These are phyloP conservation scores for Caenorhabditis wallacei DNA, from an alignment of 2,888 invertebrate genomes.

Conservation along the genomic window DNA sequence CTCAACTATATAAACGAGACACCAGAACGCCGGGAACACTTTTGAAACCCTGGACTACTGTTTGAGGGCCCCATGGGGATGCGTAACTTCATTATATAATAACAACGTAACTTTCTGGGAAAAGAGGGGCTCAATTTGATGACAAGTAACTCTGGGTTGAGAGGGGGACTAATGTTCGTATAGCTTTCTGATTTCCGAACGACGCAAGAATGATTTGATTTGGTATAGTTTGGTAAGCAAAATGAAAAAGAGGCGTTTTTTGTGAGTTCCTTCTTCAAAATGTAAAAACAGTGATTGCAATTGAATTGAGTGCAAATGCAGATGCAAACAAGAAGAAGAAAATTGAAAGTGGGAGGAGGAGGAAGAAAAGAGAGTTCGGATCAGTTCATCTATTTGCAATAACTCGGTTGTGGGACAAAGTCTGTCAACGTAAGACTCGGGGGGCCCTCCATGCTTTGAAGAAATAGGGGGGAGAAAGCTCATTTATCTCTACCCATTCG, in stretches of 20 bases:
- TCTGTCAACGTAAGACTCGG: slow-evolving; percentile 26
- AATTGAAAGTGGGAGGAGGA: slow-evolving; percentile 5
- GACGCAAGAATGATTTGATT: slow-evolving; percentile 30
- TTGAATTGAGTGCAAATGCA: slow-evolving; percentile 44
- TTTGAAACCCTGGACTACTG: slow-evolving; percentile 45
- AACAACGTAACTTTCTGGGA: slow-evolving; percentile 45
- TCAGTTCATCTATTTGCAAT: slow-evolving; percentile 40
- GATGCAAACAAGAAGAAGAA: slow-evolving; percentile 14
- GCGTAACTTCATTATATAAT: slow-evolving; percentile 62
- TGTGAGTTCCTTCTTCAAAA: background rate
- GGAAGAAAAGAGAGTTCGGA: slow-evolving; percentile 13
- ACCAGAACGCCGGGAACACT: slow-evolving; percentile 29
- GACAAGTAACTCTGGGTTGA: slow-evolving; percentile 24
- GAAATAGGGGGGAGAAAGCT: slow-evolving; percentile 36
- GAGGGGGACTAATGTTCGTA: slow-evolving; percentile 48
- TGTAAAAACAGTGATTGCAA: slow-evolving; percentile 35
- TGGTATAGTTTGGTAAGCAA: slow-evolving; percentile 6
- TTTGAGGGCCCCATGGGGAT: slow-evolving; percentile 37
- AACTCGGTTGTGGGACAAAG: slow-evolving; percentile 37
- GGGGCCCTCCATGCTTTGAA: slow-evolving; percentile 43
- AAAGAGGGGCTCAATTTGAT: slow-evolving; percentile 39
- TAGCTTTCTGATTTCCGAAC: slow-evolving; percentile 54
- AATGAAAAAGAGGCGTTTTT: slow-evolving; percentile 21
- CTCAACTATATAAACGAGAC: slow-evolving; percentile 37
- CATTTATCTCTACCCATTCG: slow-evolving; percentile 54